These are phyloP conservation scores for Cyanistes caeruleus DNA, from an alignment of 2,113 vertebrate species.

Conservation along the genomic window DNA sequence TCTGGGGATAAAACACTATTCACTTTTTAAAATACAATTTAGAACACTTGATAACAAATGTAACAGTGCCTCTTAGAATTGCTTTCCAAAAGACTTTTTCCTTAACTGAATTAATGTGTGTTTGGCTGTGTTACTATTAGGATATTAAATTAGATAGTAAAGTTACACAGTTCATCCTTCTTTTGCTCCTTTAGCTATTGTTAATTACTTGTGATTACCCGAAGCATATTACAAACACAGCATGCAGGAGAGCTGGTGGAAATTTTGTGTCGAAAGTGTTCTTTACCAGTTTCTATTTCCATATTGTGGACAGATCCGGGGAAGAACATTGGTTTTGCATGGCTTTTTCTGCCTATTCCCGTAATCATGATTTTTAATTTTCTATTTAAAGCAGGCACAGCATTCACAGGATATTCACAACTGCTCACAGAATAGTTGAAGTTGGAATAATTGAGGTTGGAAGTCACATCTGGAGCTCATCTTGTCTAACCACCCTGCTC, in stretches of 20 bases:
- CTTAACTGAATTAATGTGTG: neutral
- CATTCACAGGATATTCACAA: neutral
- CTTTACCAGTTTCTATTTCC: neutral
- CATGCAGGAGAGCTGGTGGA: neutral
- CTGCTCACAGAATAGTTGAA: neutral
- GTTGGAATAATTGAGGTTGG: neutral
- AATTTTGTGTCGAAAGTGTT: neutral
- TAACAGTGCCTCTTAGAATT: neutral
- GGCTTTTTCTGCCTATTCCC: neutral
- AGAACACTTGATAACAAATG: neutral
- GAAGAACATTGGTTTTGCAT: neutral
- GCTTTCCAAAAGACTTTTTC: neutral
- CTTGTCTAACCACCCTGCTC: neutral
- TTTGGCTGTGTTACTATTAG: neutral
- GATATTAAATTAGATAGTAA: neutral
- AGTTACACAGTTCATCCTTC: neutral
- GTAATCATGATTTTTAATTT: neutral
- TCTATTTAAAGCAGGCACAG: neutral
- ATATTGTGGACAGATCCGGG: accelerated
- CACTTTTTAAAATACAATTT: neutral
- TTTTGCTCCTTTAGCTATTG: neutral
- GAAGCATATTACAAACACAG: neutral
- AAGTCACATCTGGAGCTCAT: neutral
- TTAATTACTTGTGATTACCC: neutral
- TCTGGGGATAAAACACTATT: neutral